Evolutionary conservation across 2,113 vertebrate genomes (phyloP).

Genomic region (Cololabis saira): DNA sequence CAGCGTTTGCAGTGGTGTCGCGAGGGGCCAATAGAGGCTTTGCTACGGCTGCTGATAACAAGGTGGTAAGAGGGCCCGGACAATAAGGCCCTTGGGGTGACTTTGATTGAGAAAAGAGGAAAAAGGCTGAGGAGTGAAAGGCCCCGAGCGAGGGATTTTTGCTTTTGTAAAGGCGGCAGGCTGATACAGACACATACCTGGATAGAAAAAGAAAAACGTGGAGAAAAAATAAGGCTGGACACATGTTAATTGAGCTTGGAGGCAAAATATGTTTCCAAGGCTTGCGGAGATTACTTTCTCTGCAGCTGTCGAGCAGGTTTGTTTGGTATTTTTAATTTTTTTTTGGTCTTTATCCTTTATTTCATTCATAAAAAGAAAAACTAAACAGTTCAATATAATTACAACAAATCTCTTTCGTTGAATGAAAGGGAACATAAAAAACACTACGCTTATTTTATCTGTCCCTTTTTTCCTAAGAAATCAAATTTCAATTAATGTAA

Average conservation of each 20-base stretch:
- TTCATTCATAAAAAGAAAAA: too few species aligned
- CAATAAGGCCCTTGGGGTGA: slow-evolving; percentile 66
- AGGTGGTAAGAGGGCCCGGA: slow-evolving; percentile 59
- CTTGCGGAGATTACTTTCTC: slow-evolving; percentile 9
- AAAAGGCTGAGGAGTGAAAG: slow-evolving; percentile 40
- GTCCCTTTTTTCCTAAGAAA: too few species aligned
- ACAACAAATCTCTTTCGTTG: too few species aligned
- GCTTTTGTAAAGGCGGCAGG: slow-evolving; percentile 36
- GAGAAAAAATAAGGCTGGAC: slow-evolving; percentile 23
- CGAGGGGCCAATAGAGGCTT: slow-evolving; percentile 45
- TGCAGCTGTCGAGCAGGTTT: background rate
- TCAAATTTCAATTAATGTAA: too few species aligned
- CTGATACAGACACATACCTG: slow-evolving; percentile 27
- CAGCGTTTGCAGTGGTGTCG: slow-evolving; percentile 67
- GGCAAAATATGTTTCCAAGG: slow-evolving; percentile 6
- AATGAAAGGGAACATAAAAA: too few species aligned
- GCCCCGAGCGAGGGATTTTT: slow-evolving; percentile 50
- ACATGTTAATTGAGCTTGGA: slow-evolving; percentile 12
- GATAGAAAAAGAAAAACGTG: slow-evolving; percentile 39
- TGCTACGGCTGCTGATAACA: slow-evolving; percentile 71
- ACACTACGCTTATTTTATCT: too few species aligned
- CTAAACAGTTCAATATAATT: too few species aligned
- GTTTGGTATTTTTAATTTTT: slow-evolving; percentile 17
- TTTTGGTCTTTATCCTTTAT: too few species aligned
- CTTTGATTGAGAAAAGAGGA: slow-evolving; percentile 61